These are phyloP conservation scores for Nomada flava DNA, from an alignment of 2,888 invertebrate genomes.

Conservation along the genomic window DNA sequence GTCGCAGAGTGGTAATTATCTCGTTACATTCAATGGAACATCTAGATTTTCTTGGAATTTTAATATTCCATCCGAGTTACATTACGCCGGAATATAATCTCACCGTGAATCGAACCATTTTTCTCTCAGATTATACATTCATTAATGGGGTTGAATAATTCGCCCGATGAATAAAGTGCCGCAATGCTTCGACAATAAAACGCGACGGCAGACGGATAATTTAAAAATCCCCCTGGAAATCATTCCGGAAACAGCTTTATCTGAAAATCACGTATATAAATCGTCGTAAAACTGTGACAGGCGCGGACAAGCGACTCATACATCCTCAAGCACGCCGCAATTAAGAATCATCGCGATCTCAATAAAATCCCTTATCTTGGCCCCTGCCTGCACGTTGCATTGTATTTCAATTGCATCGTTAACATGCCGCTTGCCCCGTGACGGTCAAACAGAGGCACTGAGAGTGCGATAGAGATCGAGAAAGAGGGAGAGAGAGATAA, in stretches of 20 bases:
- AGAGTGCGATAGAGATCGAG: background rate
- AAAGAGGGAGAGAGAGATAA: background rate
- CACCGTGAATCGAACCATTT: background rate
- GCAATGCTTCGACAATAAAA: background rate
- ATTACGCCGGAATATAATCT: too few relatives aligned
- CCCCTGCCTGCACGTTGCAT: background rate
- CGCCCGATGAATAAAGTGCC: background rate
- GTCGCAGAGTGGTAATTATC: slow-evolving; percentile 47
- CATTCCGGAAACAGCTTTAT: background rate
- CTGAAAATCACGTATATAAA: background rate
- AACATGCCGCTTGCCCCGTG: slow-evolving; percentile 18
- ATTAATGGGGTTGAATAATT: background rate
- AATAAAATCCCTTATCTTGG: slow-evolving; percentile 14
- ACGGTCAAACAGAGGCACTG: background rate
- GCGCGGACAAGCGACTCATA: background rate
- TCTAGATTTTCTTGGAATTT: slow-evolving; percentile 8
- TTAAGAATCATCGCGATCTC: background rate
- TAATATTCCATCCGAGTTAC: background rate
- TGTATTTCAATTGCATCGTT: slow-evolving; percentile 49
- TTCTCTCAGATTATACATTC: background rate
- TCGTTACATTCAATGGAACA: slow-evolving; percentile 33
- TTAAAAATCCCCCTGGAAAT: background rate
- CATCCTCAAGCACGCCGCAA: background rate
- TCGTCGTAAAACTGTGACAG: background rate
- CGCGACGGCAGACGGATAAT: background rate